Evolutionary conservation across 2,888 invertebrate genomes (phyloP), one percentile per base, ranked within the genome.

Genomic region (Lasioglossum vierecki): DNA sequence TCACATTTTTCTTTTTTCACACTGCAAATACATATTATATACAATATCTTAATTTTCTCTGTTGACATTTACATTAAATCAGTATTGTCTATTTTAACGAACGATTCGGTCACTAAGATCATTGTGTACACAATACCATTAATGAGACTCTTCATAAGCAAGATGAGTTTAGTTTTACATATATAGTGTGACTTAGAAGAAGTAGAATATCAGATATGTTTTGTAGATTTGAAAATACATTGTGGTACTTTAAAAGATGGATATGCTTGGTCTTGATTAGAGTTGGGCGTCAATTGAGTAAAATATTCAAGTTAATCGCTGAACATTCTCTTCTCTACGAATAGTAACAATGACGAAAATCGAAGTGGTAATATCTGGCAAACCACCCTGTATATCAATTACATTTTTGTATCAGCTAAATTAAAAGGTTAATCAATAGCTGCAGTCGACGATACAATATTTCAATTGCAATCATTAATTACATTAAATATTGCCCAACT

Each of bases 11-110:
- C 30, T 53, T 71, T 41, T 22, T 41, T 9, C 8, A 82, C 71
- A 26, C 41, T 63, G 35, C 30, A 39, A n/a, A 41, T 71, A 68
- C 60, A 70, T 77, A 71, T 68, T 78, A 71, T 82, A 11, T 84
- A 82, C 82, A 82, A 71, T 60, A 22, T 70, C 11, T 60, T 35
- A 13, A 18, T 68, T 39, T 49, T 49, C 41, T 78, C 63, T 35
- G 35, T 63, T 72, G 71, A 26, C 44, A 57, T 35, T 60, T 44
- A 44, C 60, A 60, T 46, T 41, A 39, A 15, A 70, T 66, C 18
- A 72, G 30, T 46, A 41, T 72, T 72, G 63, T n/a, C 39, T 13
- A 13, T 13, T 46, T 26, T 5, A 35, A 44, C 15, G 72, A 57
- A 41, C 57, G 15, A 22, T n/a, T n/a, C 22, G 46, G 57, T 76